Base-by-base conservation (phyloP, 2,113 vertebrate genomes). In the Protobothrops mucrosquamatus region DNA sequence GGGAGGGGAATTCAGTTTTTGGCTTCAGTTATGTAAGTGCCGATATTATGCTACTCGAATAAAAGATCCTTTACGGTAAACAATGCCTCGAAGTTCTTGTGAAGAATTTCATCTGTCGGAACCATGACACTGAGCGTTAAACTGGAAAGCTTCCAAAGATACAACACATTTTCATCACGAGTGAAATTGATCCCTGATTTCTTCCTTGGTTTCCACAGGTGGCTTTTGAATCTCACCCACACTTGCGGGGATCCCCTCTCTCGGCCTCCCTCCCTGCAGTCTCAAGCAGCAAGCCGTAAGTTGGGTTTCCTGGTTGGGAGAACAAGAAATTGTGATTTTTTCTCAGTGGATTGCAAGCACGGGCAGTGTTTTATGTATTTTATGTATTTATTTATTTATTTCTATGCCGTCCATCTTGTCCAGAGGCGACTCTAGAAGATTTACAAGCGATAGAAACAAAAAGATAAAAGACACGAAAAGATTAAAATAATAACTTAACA, bases 201-300 rank as follows among this genome's bases (percentile, higher is more conserved):
- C 14, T 20, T 39, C 56, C 61, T 69, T 46, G 92, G 46, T 54
- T 20, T 87, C 54, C 85, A 48, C 96, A 98, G 98, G 95, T 98
- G 96, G 96, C 98, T 0, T 99, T 99, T 89, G 99, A 99, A 92
- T 98, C 98, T 0, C 98, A 98, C 48, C 98, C 98, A 88, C 98
- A 99, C 93, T 97, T 99, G 95, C 98, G 98, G 90, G 97, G 98
- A 4, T 96, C 98, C 0, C 95, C 97, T n/a, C 92, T 98, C 93
- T 97, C 98, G 18, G 98, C 98, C 0, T 98, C 98, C 0, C 96
- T 99, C 94, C 97, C 98, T 26, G 94, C 97, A 24, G 92, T 98
- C 46, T 97, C 98, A 0, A 98, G 98, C 46, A 98, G 98, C 54
- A 99, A 99, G 91, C 98, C 98, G 98, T 99, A 96, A 99, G 98